Base-by-base conservation (phyloP, 1,140 invertebrate genomes). In the Pseudobourletiella spinata region DNA sequence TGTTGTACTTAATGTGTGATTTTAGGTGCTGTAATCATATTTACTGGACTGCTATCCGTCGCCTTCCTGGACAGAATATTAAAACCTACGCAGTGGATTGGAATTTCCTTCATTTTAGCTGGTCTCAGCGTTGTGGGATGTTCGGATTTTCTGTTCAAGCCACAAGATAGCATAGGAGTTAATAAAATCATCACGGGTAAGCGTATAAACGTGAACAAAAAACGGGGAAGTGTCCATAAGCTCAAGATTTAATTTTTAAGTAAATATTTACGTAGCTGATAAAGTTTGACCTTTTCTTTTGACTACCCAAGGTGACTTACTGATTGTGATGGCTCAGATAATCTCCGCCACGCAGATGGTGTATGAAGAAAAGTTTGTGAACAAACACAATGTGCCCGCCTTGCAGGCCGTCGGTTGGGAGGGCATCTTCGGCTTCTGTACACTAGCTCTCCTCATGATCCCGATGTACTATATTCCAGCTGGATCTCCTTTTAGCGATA, bases 291-390 rank as follows among this genome's bases (percentile, higher is more conserved):
- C n/a, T n/a, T n/a, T n/a, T n/a, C n/a, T n/a, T n/a, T n/a, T n/a
- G n/a, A n/a, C n/a, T n/a, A n/a, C n/a, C n/a, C n/a, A n/a, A 82
- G 94, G 95, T 26, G 92, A 98, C 78, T 74, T 95, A 29, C 78
- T 98, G 2, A 95, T 98, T 68, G 83, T 98, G 44, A 83, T 88
- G 70, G 92, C 93, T 2, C 91, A 93, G 72, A 83, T 97, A 39
- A 83, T 97, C 67, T 86, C 86, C n/a, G 87, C 91, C 1, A 79
- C 83, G 51, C 91, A 96, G 78, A 95, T 96, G 87, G 91, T 96
- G 0, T 84, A 90, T 52, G 94, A 98, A 77, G 92, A 98, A 75
- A 94, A 91, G 77, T 94, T 85, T 78, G 81, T 96, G 0, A 77
- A 81, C 46, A 82, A 84, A 39, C 79, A 86, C 58, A 87, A 95